Evolutionary conservation across 2,113 vertebrate species (phyloP), one percentile per base, ranked within the genome.

Genomic region (Ictalurus punctatus): DNA sequence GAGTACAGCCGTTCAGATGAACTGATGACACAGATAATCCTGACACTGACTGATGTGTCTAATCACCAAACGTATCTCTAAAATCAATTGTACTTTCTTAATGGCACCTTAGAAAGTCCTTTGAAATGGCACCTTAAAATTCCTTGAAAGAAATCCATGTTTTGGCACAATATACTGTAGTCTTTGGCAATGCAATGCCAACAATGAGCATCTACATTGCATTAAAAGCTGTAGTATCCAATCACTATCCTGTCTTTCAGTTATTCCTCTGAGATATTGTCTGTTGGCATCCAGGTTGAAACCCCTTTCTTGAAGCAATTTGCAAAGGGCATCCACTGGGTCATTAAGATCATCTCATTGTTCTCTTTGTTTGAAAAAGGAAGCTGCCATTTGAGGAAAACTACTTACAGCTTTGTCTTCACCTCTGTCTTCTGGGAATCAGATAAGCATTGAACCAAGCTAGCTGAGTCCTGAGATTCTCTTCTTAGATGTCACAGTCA

Each of bases 11-110:
- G 82, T 69, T 74, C 76, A 86, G 89, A 90, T 87, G 85, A 93
- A 93, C 94, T 94, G 95, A 95, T 95, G 92, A 94, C 93, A 94
- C 93, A 92, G 95, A 96, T 95, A 94, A 95, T 95, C 92, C 93
- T 95, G 95, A 96, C 94, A 95, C 91, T 96, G 96, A 96, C 93
- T 95, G 95, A 96, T 96, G 95, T 93, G 91, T 95, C 94, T 95
- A 95, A 96, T 96, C 96, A 95, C 93, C 91, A 93, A 84, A 94
- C 94, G 91, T 93, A 95, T 95, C 95, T 94, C 91, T 91, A 93
- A 93, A 94, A 95, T 96, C 94, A 95, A 95, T 96, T 94, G 94
- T 86, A 88, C 87, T 88, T 82, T 88, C 93, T 94, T 93, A 95
- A 69, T 92, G 74, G 89, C 94, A 84, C 94, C 94, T 91, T 79